Base-by-base conservation (phyloP, 2,113 vertebrate genomes). In the Platysteira castanea region DNA sequence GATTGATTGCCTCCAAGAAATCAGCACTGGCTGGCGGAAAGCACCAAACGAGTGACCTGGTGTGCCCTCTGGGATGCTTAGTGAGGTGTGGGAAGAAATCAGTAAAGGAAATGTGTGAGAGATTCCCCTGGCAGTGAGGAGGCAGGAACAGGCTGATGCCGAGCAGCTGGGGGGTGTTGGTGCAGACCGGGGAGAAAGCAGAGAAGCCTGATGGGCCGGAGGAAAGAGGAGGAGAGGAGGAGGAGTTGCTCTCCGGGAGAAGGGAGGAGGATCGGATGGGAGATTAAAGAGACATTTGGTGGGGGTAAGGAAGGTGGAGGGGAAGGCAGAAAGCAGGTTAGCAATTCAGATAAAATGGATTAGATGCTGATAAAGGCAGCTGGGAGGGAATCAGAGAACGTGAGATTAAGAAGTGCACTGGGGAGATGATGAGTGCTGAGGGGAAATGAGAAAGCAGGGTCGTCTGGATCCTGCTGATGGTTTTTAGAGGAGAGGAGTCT, bases 331-430 rank as follows among this genome's bases (percentile, higher is more conserved):
- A 91, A 69, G 42, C 53, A 86, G n/a, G 75, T 18, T 76, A 85
- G 54, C 14, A 53, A 92, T 84, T 95, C 79, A 86, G 76, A 64
- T 84, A 87, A 88, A 89, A 90, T 78, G 41, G 88, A 84, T 92
- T 92, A 89, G 64, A 28, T 8, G 4, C 31, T 44, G 68, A 92
- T 86, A 91, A 90, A 93, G 41, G 64, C 88, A 89, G 42, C 47
- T 60, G 68, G 39, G 31, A 74, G 15, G 42, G 17, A 73, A 46
- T 74, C 42, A 6, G 57, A 63, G 35, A 42, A 50, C 15, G 21
- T 2, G 44, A 94, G 90, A 94, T 96, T 90, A 95, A 28, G 53
- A 42, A 74, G 44, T 31, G 26, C 54, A 37, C 0, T 1, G 82
- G 44, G 60, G 44, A 90, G 35, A 41, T 68, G 75, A 81, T 75